Evolutionary conservation across 2,113 vertebrate genomes (phyloP).

Genomic region (Siniperca chuatsi): DNA sequence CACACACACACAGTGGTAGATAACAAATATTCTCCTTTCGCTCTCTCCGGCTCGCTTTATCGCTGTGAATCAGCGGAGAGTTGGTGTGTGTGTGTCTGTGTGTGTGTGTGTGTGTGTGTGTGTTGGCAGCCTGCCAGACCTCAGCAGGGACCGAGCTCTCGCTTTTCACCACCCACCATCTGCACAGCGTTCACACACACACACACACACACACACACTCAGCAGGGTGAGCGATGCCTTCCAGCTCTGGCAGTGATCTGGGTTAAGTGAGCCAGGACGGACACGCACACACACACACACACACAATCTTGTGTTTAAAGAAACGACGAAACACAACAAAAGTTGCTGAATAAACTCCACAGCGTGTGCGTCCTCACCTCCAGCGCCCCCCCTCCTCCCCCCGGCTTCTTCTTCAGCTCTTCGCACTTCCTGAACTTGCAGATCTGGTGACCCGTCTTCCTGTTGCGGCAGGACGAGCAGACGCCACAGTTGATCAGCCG

Average conservation of each 20-base stretch:
- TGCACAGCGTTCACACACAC: constrained; percentile 63
- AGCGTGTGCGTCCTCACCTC: constrained; percentile 86
- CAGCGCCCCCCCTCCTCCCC: constrained; percentile 85
- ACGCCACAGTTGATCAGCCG: constrained; percentile 97
- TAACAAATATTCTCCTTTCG: constrained; percentile 56
- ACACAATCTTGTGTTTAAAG: constrained; percentile 3
- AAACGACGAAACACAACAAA: background rate
- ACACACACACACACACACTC: constrained; percentile 45
- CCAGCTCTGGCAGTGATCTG: constrained; percentile 64
- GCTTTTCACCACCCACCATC: constrained; percentile 75
- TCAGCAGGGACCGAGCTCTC: constrained; percentile 62
- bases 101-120: constrained; percentile 44
- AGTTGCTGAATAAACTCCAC: background rate
- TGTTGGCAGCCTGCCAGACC: constrained; percentile 70
- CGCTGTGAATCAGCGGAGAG: constrained; percentile 56
- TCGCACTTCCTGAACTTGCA: constrained; percentile 99
- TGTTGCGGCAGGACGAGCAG: constrained; percentile 96
- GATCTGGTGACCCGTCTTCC: constrained; percentile 99
- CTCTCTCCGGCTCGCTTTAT: constrained; percentile 46
- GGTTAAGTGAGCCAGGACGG: constrained; percentile 52
- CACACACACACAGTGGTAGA: constrained; percentile 23
- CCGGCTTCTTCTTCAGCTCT: constrained; percentile 98
- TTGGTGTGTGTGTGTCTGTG: constrained; percentile 30
- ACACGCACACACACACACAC: constrained; percentile 24
- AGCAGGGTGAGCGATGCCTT: constrained; percentile 61